phyloP scores from a whole-genome alignment of 2,113 vertebrate genomes.

The Cyprinodon variegatus region DNA sequence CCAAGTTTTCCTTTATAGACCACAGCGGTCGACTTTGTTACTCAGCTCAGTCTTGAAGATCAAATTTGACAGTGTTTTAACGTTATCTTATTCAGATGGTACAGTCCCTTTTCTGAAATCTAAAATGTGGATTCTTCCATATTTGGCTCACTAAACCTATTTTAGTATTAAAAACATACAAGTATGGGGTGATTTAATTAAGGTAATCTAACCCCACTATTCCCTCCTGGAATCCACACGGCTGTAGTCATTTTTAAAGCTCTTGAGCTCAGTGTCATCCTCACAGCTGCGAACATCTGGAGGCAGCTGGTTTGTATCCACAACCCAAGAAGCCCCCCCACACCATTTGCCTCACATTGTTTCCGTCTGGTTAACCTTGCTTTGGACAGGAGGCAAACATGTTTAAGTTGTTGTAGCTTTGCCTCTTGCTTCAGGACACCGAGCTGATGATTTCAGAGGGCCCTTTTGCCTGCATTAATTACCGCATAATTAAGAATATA shows the following conservation, averaged over 20 bases:
- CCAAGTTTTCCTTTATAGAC: no score
- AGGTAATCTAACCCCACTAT: not conserved
- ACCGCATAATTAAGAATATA: conserved; percentile 79
- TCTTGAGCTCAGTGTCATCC: conserved; percentile 26
- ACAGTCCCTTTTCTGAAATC: no score
- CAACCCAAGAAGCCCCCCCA: conserved; percentile 54
- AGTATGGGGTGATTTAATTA: not conserved
- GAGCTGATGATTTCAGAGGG: conserved; percentile 71
- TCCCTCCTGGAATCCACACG: not conserved
- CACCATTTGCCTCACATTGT: conserved; percentile 62
- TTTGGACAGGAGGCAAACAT: conserved; percentile 71
- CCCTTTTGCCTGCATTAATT: conserved; percentile 76
- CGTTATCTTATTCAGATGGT: no score
- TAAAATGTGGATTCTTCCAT: not conserved
- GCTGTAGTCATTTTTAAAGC: not conserved
- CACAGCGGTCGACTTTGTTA: no score
- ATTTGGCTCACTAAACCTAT: not conserved
- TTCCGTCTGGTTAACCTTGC: conserved; percentile 68
- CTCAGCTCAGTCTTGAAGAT: no score
- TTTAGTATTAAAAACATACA: not conserved
- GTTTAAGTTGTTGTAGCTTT: conserved; percentile 75
- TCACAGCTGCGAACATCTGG: conserved; percentile 47
- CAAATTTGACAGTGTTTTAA: no score
- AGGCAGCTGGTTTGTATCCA: conserved; percentile 40
- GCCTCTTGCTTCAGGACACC: conserved; percentile 70